These are phyloP conservation scores for Drosophila parthenogenetica DNA, from an alignment of 2,888 invertebrate species.

Conservation along the genomic window DNA sequence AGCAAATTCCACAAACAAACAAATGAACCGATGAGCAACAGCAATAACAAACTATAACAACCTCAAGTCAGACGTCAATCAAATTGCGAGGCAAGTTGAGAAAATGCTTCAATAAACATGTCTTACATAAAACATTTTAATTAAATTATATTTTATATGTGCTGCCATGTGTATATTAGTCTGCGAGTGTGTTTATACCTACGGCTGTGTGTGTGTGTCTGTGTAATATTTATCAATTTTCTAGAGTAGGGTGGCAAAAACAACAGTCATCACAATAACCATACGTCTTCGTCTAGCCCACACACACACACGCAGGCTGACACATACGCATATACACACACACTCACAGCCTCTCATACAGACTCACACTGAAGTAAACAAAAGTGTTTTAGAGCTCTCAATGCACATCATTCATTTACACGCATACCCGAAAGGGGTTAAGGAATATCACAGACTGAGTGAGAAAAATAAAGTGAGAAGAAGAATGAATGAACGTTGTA, in stretches of 20 bases:
- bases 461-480: neutral
- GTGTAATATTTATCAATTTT: slow-evolving; percentile 78
- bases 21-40: slow-evolving; percentile 63
- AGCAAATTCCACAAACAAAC: slow-evolving; percentile 71
- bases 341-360: slow-evolving; percentile 18
- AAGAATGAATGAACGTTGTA: slow-evolving; percentile 6
- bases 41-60: slow-evolving; percentile 32
- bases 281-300: slow-evolving; percentile 74
- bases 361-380: slow-evolving; percentile 46
- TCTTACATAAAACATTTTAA: slow-evolving; percentile 80
- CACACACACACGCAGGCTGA: slow-evolving; percentile 11
- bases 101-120: slow-evolving; percentile 79
- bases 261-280: slow-evolving; percentile 78
- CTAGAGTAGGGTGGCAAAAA: slow-evolving; percentile 42
- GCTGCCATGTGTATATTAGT: slow-evolving; percentile 21
- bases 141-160: slow-evolving; percentile 73
- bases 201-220: slow-evolving; percentile 9
- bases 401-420: slow-evolving; percentile 78
- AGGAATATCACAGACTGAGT: neutral
- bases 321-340: no score
- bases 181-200: slow-evolving; percentile 24
- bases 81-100: slow-evolving; percentile 66
- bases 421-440: slow-evolving; percentile 34
- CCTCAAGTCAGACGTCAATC: slow-evolving; percentile 70
- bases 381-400: slow-evolving; percentile 73